Conservation (phyloP, 2,797 vertebrate species). For the Mycteria americana region DNA sequence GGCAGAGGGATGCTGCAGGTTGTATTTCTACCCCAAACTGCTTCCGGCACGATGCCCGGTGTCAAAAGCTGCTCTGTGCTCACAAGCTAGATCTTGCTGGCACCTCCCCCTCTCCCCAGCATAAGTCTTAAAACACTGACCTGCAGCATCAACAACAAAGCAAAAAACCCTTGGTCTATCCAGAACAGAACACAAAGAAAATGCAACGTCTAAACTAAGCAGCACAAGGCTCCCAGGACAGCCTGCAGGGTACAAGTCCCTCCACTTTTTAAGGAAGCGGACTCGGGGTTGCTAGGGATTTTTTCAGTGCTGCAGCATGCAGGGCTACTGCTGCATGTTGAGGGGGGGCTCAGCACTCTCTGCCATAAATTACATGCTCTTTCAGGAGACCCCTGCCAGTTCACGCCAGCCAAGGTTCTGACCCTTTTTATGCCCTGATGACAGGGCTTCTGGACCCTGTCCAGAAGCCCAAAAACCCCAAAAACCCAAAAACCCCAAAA, state of each 20-base stretch:
- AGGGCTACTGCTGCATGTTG: background rate
- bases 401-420: background rate
- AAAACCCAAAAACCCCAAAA: no score
- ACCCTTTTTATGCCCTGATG: background rate
- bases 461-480: no score
- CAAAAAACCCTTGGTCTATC: background rate
- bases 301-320: background rate
- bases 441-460: background rate
- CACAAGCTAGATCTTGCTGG: background rate
- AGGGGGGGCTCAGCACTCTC: background rate
- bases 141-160: background rate
- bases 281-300: background rate
- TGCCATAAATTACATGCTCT: background rate
- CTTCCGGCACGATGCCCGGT: accelerated
- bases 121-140: background rate
- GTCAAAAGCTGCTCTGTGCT: background rate
- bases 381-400: background rate
- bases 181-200: background rate
- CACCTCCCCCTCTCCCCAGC: background rate
- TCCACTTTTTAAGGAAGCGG: background rate
- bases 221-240: background rate
- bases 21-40: background rate
- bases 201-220: background rate
- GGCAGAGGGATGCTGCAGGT: background rate
- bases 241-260: background rate